phyloP scores from a whole-genome alignment of 2,113 vertebrate species.

The Todiramphus saurophagus region DNA sequence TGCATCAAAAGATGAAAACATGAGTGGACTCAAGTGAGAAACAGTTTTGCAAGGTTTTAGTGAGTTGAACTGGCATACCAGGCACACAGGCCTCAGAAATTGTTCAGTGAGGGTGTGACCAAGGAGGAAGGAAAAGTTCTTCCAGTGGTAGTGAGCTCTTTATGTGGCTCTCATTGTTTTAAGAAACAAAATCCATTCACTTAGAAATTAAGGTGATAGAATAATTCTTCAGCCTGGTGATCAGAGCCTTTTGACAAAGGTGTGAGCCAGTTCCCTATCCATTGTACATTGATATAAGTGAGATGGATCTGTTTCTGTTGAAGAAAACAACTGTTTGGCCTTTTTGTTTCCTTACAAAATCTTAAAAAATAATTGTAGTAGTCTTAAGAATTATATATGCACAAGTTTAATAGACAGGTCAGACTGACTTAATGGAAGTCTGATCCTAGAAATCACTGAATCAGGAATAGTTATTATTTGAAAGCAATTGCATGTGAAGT shows the following conservation, averaged over 20 bases:
- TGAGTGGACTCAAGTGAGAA: neutral
- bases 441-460: neutral
- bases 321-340: neutral
- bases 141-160: neutral
- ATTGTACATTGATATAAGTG: neutral
- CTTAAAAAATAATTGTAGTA: neutral
- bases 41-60: neutral
- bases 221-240: neutral
- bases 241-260: neutral
- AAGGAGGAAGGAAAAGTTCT: neutral
- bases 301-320: neutral
- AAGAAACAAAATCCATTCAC: neutral
- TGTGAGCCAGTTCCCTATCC: neutral
- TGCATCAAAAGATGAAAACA: neutral
- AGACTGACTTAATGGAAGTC: neutral
- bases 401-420: neutral
- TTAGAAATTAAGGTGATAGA: neutral
- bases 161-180: fast-evolving
- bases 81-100: neutral
- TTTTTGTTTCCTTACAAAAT: neutral
- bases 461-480: neutral
- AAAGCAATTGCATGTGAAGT: neutral
- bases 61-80: neutral
- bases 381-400: neutral
- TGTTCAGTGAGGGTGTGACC: neutral